Percentiles rank a stretch among this genome's conserved stretches.
Evolutionary conservation across 2,113 vertebrate species (phyloP).

Genomic region (Heterocephalus glaber): DNA sequence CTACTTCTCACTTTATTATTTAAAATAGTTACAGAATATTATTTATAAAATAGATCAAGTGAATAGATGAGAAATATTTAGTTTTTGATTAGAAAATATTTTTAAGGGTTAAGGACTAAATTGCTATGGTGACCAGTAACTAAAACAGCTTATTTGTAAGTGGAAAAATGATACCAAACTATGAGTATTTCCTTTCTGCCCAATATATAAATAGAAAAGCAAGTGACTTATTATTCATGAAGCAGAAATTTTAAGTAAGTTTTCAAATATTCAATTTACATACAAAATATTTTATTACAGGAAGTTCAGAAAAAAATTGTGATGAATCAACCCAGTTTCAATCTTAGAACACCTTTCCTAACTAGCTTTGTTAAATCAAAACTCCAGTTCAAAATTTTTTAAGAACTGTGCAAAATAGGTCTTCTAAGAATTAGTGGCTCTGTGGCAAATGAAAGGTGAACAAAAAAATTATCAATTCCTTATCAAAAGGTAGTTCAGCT

Average conservation of each 20-base stretch:
- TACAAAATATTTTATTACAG: conserved; percentile 14
- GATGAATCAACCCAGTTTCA: background rate
- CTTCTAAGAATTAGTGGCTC: background rate
- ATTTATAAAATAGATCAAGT: background rate
- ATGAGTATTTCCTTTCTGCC: background rate
- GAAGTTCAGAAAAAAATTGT: conserved; percentile 22
- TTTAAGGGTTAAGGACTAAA: conserved; percentile 31
- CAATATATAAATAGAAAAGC: conserved; percentile 38
- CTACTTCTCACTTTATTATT: conserved; percentile 13
- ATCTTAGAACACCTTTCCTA: background rate
- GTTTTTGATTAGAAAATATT: conserved; percentile 48
- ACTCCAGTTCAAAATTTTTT: conserved; percentile 13
- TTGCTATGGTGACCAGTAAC: conserved; percentile 2
- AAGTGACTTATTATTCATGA: conserved; percentile 30
- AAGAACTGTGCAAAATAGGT: background rate
- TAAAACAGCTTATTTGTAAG: conserved; percentile 1
- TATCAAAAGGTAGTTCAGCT: background rate
- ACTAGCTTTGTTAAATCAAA: conserved; percentile 15
- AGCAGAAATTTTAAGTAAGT: background rate
- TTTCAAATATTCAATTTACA: conserved; percentile 5
- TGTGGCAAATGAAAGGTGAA: background rate
- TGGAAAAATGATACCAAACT: conserved; percentile 31
- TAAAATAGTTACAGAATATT: conserved; percentile 3
- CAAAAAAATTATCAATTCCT: background rate
- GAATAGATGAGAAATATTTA: conserved; percentile 10